Evolutionary conservation across 1,140 invertebrate species (phyloP), one percentile per base, ranked within the genome.

Genomic region (Aplysia californica): DNA sequence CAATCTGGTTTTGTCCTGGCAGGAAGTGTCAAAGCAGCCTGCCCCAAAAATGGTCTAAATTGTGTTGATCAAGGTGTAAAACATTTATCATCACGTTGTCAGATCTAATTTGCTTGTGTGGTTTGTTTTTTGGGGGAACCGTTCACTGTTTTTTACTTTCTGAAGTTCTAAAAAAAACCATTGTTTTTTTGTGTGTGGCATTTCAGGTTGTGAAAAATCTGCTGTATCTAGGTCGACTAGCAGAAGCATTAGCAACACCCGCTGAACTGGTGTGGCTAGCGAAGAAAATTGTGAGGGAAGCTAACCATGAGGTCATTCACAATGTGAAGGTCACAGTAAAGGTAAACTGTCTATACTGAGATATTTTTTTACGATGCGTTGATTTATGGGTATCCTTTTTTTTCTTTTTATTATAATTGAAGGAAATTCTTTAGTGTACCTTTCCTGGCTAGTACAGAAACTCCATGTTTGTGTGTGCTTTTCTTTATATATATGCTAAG

Each of bases 281-380:
- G 1, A 93, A 92, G 80, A 93, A 92, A 83, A 84, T 95, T 82
- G 90, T 93, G 39, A 93, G 92, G 87, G 92, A 93, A 82, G 91
- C 94, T 0, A 94, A 95, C 84, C 88, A 91, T n/a, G 95, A 96
- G 90, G 90, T 95, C 1, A 92, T 93, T 68, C 79, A 86, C 55
- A 90, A 91, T 29, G 86, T 91, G 0, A 90, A 91, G 76, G 80
- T 83, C 21, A 90, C 83, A 38, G 82, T 89, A 69, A 91, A 92
- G 84, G 92, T 93, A 85, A 86, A n/a, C n/a, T n/a, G n/a, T n/a
- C n/a, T n/a, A n/a, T n/a, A n/a, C n/a, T n/a, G 44, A 15, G 44
- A 50, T 50, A 50, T 50, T 50, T n/a, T n/a, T 10, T 50, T 50
- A 50, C n/a, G 10, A 10, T n/a, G 44, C 10, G n/a, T 50, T 50